Conservation (phyloP, 1,140 invertebrate genomes). For the Hyles euphorbiae region DNA sequence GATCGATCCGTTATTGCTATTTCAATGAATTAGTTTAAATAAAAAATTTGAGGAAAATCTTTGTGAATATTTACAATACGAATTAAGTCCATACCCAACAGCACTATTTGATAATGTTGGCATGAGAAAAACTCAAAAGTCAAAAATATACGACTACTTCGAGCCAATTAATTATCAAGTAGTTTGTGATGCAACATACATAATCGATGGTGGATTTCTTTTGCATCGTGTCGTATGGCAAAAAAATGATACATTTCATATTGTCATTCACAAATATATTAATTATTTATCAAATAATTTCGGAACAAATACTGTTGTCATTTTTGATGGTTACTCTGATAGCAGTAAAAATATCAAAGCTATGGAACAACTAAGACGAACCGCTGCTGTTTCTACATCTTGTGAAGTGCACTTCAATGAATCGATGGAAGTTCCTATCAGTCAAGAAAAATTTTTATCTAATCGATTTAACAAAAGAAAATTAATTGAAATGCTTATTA, state of each 20-base stretch:
- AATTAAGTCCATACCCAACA: constrained; percentile 53
- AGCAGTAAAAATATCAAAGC: constrained; percentile 31
- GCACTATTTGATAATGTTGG: constrained; percentile 55
- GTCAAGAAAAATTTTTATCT: too few species aligned
- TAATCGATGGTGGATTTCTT: constrained; percentile 40
- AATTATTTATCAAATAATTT: constrained; percentile 30
- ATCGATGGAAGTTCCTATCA: too few species aligned
- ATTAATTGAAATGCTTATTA: constrained; percentile 34
- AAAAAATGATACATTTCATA: constrained; percentile 25
- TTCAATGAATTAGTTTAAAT: constrained; percentile 48
- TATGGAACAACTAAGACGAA: constrained; percentile 34
- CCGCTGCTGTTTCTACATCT: constrained; percentile 29
- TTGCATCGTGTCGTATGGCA: constrained; percentile 26
- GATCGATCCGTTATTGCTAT: constrained; percentile 52
- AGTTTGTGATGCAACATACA: constrained; percentile 35
- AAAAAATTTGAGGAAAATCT: constrained; percentile 48
- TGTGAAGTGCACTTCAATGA: constrained; percentile 34
- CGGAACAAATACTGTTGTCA: constrained; percentile 30
- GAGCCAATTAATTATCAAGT: constrained; percentile 18
- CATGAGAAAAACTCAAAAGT: constrained; percentile 58
- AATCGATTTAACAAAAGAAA: not conserved
- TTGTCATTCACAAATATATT: constrained; percentile 31
- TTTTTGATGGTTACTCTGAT: constrained; percentile 45
- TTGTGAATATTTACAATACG: constrained; percentile 51
- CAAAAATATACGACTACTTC: constrained; percentile 46